These are phyloP conservation scores for Lucilia cuprina DNA, from an alignment of 1,140 invertebrate species.

Conservation along the genomic window DNA sequence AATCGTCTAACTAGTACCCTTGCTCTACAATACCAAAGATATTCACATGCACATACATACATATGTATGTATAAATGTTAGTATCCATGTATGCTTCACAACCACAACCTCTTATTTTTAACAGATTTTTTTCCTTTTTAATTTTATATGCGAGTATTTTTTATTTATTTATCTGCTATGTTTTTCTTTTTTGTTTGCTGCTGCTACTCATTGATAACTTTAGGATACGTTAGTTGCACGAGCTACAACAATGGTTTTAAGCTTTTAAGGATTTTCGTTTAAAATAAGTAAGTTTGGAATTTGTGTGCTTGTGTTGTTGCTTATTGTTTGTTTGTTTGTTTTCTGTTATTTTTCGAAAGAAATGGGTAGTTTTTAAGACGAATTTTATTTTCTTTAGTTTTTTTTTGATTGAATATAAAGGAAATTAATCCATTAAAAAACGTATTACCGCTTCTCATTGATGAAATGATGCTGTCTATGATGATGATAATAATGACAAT, in stretches of 20 bases:
- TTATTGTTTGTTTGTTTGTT: not conserved
- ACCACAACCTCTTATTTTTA: no score
- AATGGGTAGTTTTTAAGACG: not conserved
- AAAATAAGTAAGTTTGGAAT: not conserved
- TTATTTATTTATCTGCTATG: not conserved
- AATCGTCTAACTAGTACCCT: not conserved
- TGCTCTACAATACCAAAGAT: not conserved
- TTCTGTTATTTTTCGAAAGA: not conserved
- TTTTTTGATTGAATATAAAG: constrained; percentile 30
- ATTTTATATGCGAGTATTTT: not conserved
- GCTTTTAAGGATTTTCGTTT: not conserved
- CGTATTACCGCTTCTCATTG: constrained; percentile 18
- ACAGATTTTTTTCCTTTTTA: not conserved
- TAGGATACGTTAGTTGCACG: not conserved
- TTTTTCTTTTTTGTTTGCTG: not conserved
- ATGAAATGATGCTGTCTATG: not conserved
- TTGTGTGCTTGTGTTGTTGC: not conserved
- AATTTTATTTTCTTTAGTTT: not conserved
- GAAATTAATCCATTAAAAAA: constrained; percentile 37
- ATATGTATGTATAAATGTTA: no score
- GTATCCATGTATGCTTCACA: no score
- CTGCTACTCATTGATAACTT: not conserved
- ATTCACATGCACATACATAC: no score
- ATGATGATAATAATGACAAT: not conserved
- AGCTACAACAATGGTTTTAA: constrained; percentile 5